phyloP scores from a whole-genome alignment of 2,797 vertebrate genomes.

The Hippoglossus hippoglossus region DNA sequence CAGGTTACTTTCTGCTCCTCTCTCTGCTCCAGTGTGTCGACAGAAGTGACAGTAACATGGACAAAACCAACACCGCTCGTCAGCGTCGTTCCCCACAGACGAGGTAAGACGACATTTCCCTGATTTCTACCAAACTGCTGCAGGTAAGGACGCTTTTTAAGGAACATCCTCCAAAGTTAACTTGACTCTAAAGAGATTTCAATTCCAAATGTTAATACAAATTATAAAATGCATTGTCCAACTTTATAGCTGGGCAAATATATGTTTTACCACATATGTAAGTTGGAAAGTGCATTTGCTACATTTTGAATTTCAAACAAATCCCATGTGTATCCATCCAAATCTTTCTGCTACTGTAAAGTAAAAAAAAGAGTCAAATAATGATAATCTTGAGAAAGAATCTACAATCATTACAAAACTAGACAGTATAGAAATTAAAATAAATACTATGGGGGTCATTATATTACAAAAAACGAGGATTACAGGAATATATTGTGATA shows the following conservation, averaged over 20 bases:
- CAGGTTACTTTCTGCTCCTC: slow-evolving; percentile 51
- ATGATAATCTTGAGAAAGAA: neutral
- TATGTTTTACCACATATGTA: too few species aligned
- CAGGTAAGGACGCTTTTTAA: slow-evolving; percentile 40
- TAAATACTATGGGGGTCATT: neutral
- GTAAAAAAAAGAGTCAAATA: neutral
- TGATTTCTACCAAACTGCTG: slow-evolving; percentile 31
- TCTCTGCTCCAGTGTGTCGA: slow-evolving; percentile 45
- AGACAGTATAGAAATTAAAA: neutral
- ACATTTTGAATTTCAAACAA: neutral
- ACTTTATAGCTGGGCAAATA: too few species aligned
- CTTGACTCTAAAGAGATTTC: neutral
- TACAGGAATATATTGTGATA: slow-evolving; percentile 24
- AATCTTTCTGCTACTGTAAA: slow-evolving; percentile 2
- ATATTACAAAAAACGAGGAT: neutral
- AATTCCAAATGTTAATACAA: neutral
- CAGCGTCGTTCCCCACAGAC: slow-evolving; percentile 30
- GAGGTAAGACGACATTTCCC: slow-evolving; percentile 54
- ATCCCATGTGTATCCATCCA: neutral
- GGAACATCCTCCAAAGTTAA: neutral
- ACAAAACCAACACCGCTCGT: slow-evolving; percentile 48
- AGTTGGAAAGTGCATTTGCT: too few species aligned
- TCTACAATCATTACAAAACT: neutral
- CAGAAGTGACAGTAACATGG: slow-evolving; percentile 68
- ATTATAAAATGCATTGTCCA: neutral